Evolutionary conservation across 2,888 invertebrate genomes (phyloP), one percentile per base, ranked within the genome.

Genomic region (Nipponacmea schrenckii): DNA sequence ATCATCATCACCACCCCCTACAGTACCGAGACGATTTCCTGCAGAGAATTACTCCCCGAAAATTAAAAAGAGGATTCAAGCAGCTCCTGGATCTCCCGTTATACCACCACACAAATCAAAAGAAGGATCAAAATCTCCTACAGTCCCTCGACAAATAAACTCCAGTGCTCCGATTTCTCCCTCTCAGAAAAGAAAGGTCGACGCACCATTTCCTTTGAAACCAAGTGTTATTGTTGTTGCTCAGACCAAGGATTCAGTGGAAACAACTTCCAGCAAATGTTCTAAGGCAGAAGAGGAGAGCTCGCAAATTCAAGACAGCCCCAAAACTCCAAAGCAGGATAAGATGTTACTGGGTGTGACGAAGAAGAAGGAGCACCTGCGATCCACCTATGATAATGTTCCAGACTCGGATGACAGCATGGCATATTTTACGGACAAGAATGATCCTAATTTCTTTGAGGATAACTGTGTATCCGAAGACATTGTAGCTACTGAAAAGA

Each of bases 331-430:
- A 10, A 56, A 56, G 56, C 56, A 56, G 14, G 56, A 56, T 2
- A 56, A 56, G 20, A 56, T 56, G 12, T 24, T 24, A 24, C 12
- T 14, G 20, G 56, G 20, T 56, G 20, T 56, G 12, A 24, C 20
- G 14, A 56, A 56, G 56, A 50, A 50, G 20, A 56, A 56, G 14
- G 56, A 24, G 24, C 56, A 56, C 14, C 56, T 56, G 1, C 20
- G 24, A 56, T 56, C 56, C 10, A 56, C 56, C 24, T 56, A 56
- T 56, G 56, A 56, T 56, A 56, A 56, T 24, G 56, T 56, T 10
- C 56, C 56, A 3, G 56, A 56, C 24, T 56, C 56, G 0, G 56
- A 56, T 24, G 56, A 56, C 14, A 56, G 56, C 56, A 56, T 56
- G 56, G 56, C 24, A 2, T 56, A 56, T 14, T 56, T 56, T 24